Conservation (phyloP, 2,888 invertebrate species). For the Cataglyphis altisquamis region DNA sequence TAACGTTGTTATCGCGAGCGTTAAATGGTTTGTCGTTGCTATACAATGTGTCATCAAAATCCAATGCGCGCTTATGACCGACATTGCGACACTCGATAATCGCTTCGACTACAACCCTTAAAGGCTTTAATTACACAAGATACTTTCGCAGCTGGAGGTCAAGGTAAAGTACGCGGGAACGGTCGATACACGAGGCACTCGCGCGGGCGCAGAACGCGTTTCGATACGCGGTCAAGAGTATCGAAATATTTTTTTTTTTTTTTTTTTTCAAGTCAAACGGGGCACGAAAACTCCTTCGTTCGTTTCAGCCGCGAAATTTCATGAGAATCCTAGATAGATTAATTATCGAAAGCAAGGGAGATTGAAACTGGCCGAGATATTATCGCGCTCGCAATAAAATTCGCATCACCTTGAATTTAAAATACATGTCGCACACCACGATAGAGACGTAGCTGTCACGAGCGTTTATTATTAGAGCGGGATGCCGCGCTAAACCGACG, state of each 20-base stretch:
- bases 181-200: slow-evolving; percentile 72
- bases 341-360: neutral
- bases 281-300: too few species aligned
- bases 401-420: slow-evolving; percentile 46
- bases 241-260: neutral
- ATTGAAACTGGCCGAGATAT: neutral
- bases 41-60: neutral
- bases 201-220: slow-evolving; percentile 60
- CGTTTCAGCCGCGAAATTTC: neutral
- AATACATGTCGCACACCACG: slow-evolving; percentile 25
- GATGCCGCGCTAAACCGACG: slow-evolving; percentile 22
- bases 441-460: slow-evolving; percentile 14
- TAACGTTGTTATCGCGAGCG: slow-evolving; percentile 33
- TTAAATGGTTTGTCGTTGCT: slow-evolving; percentile 1
- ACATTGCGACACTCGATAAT: slow-evolving; percentile 37
- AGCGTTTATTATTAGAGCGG: slow-evolving; percentile 32
- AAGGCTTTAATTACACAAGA: slow-evolving; percentile 69
- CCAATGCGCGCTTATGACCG: slow-evolving; percentile 15
- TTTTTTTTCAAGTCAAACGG: neutral
- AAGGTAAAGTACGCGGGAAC: slow-evolving; percentile 66
- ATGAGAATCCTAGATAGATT: neutral
- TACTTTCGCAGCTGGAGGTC: slow-evolving; percentile 70
- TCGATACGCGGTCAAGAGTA: neutral
- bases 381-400: slow-evolving; percentile 29
- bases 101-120: slow-evolving; percentile 54